phyloP scores from a whole-genome alignment of 53 echinoderm and acorn worm species.

The Apostichopus leukothele region DNA sequence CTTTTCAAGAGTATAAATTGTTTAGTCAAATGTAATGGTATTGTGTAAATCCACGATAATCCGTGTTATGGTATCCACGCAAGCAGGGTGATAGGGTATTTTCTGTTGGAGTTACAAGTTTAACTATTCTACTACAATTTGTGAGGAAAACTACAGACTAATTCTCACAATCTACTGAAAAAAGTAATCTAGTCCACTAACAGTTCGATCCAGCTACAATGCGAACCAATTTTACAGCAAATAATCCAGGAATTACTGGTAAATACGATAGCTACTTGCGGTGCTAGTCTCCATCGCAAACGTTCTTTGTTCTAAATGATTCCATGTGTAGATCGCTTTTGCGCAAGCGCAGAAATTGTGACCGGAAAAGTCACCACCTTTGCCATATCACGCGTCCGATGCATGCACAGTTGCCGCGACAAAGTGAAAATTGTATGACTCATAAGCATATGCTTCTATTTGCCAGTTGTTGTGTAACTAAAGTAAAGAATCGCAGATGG shows the following conservation, averaged over 20 bases:
- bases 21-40: background rate
- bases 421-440: background rate
- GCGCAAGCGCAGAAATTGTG: slow-evolving; percentile 9
- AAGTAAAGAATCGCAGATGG: background rate
- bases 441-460: background rate
- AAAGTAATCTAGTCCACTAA: slow-evolving; percentile 24
- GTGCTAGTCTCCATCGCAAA: slow-evolving; percentile 13
- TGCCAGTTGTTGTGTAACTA: background rate
- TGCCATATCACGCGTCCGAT: slow-evolving; percentile 3
- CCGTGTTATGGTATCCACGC: slow-evolving; percentile 40
- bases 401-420: slow-evolving; percentile 2
- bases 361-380: slow-evolving; percentile 22
- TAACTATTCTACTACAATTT: slow-evolving; percentile 29
- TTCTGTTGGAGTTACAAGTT: slow-evolving; percentile 25
- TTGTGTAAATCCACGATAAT: slow-evolving; percentile 41
- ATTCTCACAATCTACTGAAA: slow-evolving; percentile 25
- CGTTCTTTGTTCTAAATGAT: slow-evolving; percentile 37
- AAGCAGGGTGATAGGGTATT: slow-evolving; percentile 29
- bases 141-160: slow-evolving; percentile 9
- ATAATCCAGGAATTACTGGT: slow-evolving; percentile 25
- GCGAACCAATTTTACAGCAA: slow-evolving; percentile 15
- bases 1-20: background rate
- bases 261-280: slow-evolving; percentile 11
- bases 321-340: background rate
- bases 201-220: background rate